Conservation (phyloP, 1,140 invertebrate genomes). For the Drosophila repleta region DNA sequence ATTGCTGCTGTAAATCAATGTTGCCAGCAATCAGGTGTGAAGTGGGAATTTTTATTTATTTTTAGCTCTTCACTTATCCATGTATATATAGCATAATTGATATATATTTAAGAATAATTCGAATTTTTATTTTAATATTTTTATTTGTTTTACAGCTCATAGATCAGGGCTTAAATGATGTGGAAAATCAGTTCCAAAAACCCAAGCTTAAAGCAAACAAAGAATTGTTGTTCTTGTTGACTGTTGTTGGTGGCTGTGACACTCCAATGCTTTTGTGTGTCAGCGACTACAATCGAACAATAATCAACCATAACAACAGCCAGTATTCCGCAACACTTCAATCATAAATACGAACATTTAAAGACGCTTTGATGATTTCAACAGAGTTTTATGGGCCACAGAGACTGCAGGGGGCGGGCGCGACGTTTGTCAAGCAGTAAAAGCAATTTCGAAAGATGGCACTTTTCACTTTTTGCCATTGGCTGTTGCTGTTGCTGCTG, state of each 20-base stretch:
- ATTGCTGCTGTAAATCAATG: conserved; percentile 1
- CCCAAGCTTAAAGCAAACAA: background rate
- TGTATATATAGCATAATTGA: too few relatives aligned
- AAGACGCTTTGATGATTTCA: conserved; percentile 6
- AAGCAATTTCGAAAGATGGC: conserved; percentile 41
- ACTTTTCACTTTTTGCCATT: conserved; percentile 61
- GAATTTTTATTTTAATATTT: too few relatives aligned
- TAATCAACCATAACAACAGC: background rate
- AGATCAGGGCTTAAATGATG: too few relatives aligned
- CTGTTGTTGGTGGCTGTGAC: conserved; percentile 50
- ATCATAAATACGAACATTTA: conserved; percentile 40
- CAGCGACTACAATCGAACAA: conserved; percentile 48
- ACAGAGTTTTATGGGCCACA: background rate
- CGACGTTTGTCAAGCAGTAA: background rate
- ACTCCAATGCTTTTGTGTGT: conserved; percentile 72
- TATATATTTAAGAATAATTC: too few relatives aligned
- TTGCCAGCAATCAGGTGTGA: conserved; percentile 37
- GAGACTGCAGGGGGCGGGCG: background rate
- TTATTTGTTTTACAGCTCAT: too few relatives aligned
- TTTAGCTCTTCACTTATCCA: too few relatives aligned
- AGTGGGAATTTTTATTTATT: conserved; percentile 5
- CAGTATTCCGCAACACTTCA: conserved; percentile 36
- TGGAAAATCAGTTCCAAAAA: too few relatives aligned
- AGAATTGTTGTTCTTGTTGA: conserved; percentile 19
- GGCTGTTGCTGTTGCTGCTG: conserved; percentile 3